These are phyloP conservation scores for Aspiorhynchus laticeps DNA, from an alignment of 2,113 vertebrate species.

Conservation along the genomic window DNA sequence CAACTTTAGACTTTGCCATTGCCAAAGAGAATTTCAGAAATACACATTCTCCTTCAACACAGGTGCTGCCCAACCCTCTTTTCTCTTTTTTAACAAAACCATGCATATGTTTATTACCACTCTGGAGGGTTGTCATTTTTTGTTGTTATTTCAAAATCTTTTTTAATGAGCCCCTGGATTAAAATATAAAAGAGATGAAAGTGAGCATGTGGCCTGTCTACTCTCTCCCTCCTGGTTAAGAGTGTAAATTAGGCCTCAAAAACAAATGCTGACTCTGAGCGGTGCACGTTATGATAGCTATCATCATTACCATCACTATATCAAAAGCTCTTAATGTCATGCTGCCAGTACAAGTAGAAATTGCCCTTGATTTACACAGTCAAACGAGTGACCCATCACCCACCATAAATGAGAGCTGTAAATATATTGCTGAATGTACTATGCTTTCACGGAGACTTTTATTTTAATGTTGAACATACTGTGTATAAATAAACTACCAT, in stretches of 20 bases:
- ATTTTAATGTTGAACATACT: slow-evolving; percentile 7
- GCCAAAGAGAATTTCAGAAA: neutral
- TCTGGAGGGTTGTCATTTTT: slow-evolving; percentile 35
- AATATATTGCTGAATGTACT: neutral
- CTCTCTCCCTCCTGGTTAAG: slow-evolving; percentile 24
- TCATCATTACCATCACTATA: slow-evolving; percentile 8
- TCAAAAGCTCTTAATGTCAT: slow-evolving; percentile 41
- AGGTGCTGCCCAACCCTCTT: neutral
- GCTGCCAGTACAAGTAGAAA: neutral
- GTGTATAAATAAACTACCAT: neutral
- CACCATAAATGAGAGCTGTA: neutral
- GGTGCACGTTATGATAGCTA: neutral
- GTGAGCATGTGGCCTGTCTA: slow-evolving; percentile 1
- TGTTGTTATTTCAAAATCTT: slow-evolving; percentile 38
- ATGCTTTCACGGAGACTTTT: neutral
- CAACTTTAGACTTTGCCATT: neutral
- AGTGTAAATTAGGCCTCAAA: slow-evolving; percentile 49
- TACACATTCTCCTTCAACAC: neutral
- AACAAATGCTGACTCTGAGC: slow-evolving; percentile 40
- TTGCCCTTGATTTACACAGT: slow-evolving; percentile 28
- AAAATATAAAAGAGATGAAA: slow-evolving; percentile 43
- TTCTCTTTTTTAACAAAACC: slow-evolving; percentile 24
- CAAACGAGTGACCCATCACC: slow-evolving; percentile 3
- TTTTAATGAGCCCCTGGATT: slow-evolving; percentile 46
- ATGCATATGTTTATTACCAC: slow-evolving; percentile 45